Evolutionary conservation across 2,888 invertebrate genomes (phyloP), one percentile per base, ranked within the genome.

Genomic region (Drepanosiphum platanoidis): DNA sequence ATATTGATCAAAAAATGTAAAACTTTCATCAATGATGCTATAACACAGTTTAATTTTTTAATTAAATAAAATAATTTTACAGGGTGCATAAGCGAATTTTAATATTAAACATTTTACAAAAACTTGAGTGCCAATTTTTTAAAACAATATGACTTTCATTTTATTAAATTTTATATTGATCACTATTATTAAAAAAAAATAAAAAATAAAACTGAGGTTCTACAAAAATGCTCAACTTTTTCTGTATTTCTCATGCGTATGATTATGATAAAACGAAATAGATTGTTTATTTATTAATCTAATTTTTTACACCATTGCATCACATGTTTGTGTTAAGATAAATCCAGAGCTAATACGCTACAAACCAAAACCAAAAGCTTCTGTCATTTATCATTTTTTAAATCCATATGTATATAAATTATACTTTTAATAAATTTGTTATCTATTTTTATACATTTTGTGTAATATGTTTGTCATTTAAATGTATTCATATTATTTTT

Each of bases 371-470:
- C 42, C 34, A 15, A 15, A 46, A 74, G 18, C 11, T 64, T 46
- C 30, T 52, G 32, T 75, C 74, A 66, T 83, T 66, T 36, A 34
- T 66, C 32, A 66, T 75, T 64, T 27, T 83, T 83, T 46, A 22
- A 72, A 75, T 64, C 5, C 75, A 75, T 74, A 11, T 83, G 83
- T 83, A 83, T 61, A 75, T 83, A 83, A 27, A 75, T 74, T 83
- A 68, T 83, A 83, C 46, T 66, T 83, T 74, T 66, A 75, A 81
- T 66, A 83, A 52, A 83, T 83, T 83, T 83, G 83, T 83, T 83
- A 83, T 83, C 66, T 83, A 83, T 83, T 83, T 83, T 83, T 83
- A 75, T 83, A 83, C 74, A 83, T 75, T 82, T 75, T 80, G 52
- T 83, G 34, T 83, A 83, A 83, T 75, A 74, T 9, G 46, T 83